A percentile compares a stretch with the other conserved stretches of the same genome.
Conservation (phyloP, 2,888 invertebrate genomes). For the Caenorhabditis doughertyi region DNA sequence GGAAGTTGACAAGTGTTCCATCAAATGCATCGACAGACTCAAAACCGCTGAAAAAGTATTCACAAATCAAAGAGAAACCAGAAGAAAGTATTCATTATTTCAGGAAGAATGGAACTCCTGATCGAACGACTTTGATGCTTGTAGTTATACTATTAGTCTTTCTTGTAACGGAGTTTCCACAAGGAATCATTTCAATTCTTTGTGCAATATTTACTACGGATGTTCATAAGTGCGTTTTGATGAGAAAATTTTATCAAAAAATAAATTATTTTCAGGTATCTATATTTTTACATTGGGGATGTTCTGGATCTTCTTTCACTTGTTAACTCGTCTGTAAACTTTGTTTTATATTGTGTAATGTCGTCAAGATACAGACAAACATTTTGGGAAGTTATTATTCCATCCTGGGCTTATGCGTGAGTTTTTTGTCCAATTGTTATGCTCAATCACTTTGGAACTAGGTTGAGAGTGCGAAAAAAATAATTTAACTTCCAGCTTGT, state of each 20-base stretch:
- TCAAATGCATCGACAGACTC: slow-evolving; percentile 62
- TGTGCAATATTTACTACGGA: slow-evolving; percentile 80
- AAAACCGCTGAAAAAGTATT: slow-evolving; percentile 66
- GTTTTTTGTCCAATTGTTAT: not conserved
- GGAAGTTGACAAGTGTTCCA: slow-evolving; percentile 70
- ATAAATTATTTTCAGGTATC: slow-evolving; percentile 50
- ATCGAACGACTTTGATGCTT: slow-evolving; percentile 89
- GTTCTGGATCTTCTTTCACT: slow-evolving; percentile 88
- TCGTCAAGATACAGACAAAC: slow-evolving; percentile 83
- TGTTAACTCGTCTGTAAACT: slow-evolving; percentile 89
- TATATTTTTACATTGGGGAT: slow-evolving; percentile 86
- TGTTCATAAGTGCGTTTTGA: slow-evolving; percentile 69
- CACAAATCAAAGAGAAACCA: not conserved
- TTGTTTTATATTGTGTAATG: slow-evolving; percentile 89
- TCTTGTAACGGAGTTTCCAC: slow-evolving; percentile 88
- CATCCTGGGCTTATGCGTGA: slow-evolving; percentile 67
- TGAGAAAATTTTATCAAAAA: not conserved
- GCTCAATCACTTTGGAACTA: not conserved
- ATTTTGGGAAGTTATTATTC: slow-evolving; percentile 79
- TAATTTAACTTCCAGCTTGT: slow-evolving; percentile 39
- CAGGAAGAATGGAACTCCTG: slow-evolving; percentile 70
- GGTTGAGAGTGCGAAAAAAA: not conserved
- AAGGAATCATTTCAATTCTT: slow-evolving; percentile 79
- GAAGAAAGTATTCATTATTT: not conserved
- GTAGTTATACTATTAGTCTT: slow-evolving; percentile 90